A percentile compares a stretch with the other conserved stretches of the same genome.
Conservation (phyloP, 2,797 vertebrate genomes). For the Sardinella longiceps region DNA sequence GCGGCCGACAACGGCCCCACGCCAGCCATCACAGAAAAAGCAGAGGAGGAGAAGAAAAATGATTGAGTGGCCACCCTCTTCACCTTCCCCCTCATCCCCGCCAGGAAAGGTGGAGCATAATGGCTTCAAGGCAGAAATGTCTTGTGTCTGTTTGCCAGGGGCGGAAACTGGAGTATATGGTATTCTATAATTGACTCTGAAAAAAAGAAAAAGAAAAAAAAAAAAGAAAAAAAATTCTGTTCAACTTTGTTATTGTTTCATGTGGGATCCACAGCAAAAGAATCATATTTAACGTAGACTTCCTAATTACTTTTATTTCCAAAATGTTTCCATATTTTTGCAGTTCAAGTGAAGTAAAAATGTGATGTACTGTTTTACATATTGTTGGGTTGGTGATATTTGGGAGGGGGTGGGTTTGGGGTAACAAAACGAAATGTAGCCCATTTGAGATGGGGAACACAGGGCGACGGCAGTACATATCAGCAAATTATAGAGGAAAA, state of each 20-base stretch:
- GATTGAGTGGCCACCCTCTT: conserved; percentile 72
- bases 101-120: conserved; percentile 64
- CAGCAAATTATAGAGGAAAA: conserved; percentile 56
- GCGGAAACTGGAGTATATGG: conserved; percentile 64
- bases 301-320: conserved; percentile 71
- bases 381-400: conserved; percentile 75
- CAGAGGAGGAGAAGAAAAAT: conserved; percentile 90
- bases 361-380: conserved; percentile 85
- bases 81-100: conserved; percentile 54
- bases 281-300: conserved; percentile 77
- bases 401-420: conserved; percentile 51
- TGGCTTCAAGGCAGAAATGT: conserved; percentile 54
- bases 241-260: conserved; percentile 71
- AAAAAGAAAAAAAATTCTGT: conserved; percentile 56
- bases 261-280: conserved; percentile 68
- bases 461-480: conserved; percentile 62
- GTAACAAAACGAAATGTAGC: conserved; percentile 34
- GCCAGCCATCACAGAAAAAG: conserved; percentile 79
- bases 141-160: conserved; percentile 58
- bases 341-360: conserved; percentile 82
- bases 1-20: conserved; percentile 37
- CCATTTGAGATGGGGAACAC: conserved; percentile 33
- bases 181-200: conserved; percentile 70
- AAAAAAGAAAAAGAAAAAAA: conserved; percentile 48
- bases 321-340: conserved; percentile 67